Conservation (phyloP, 2,888 invertebrate genomes). For the Hydriomena furcata region DNA sequence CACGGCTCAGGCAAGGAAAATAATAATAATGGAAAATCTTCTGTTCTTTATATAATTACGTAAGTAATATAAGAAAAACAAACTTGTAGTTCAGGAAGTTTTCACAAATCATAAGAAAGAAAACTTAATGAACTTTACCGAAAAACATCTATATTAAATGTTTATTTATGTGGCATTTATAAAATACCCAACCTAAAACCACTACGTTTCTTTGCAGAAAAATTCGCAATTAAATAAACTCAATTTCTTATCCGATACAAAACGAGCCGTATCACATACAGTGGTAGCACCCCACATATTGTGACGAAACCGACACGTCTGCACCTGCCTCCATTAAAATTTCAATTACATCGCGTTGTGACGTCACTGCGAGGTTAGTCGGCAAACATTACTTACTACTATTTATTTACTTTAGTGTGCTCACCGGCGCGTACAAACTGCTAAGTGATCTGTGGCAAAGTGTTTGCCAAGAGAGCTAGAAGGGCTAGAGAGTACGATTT, state of each 20-base stretch:
- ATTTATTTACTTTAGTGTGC: conserved; percentile 36
- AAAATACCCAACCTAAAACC: too few relatives aligned
- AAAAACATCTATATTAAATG: too few relatives aligned
- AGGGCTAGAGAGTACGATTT: conserved; percentile 5
- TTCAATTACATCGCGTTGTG: conserved; percentile 36
- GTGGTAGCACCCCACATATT: conserved; percentile 6
- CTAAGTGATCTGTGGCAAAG: conserved; percentile 4
- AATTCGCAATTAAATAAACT: conserved; percentile 1
- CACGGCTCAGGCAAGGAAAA: too few relatives aligned
- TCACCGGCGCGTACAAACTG: conserved; percentile 17
- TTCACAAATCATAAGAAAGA: too few relatives aligned
- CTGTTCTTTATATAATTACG: too few relatives aligned
- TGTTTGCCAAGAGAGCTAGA: conserved; percentile 14
- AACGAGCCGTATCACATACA: neutral
- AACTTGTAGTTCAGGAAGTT: too few relatives aligned
- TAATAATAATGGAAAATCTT: too few relatives aligned
- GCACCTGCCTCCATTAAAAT: conserved; percentile 43
- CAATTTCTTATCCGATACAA: neutral
- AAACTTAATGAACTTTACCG: too few relatives aligned
- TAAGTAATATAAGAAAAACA: too few relatives aligned
- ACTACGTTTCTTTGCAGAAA: too few relatives aligned
- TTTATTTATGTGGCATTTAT: too few relatives aligned
- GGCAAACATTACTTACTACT: conserved; percentile 32
- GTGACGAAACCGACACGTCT: conserved; percentile 22
- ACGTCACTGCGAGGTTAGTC: conserved; percentile 32